Evolutionary conservation across 2,113 vertebrate genomes (phyloP).

Genomic region (Engystomops pustulosus): DNA sequence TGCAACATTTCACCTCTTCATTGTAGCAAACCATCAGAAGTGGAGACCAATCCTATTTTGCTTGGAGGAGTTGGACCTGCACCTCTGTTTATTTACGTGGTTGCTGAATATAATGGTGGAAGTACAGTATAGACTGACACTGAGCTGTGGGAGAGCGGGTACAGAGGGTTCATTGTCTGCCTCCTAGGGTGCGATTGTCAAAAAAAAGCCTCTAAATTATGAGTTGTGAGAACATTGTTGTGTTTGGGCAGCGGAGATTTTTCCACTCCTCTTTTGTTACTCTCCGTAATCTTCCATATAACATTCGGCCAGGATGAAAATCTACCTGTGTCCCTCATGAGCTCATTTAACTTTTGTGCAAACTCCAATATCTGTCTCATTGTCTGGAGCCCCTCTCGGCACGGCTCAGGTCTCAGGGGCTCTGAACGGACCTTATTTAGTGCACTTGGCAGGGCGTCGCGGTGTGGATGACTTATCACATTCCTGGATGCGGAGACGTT

Average conservation of each 20-base stretch:
- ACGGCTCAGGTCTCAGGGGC: conserved; percentile 20
- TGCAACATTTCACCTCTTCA: too few species aligned
- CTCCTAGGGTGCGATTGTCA: background rate
- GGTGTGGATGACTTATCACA: conserved; percentile 40
- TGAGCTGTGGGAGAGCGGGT: background rate
- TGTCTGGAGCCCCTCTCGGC: background rate
- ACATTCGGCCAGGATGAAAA: conserved; percentile 7
- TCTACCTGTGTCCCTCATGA: conserved; percentile 38
- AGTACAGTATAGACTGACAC: background rate
- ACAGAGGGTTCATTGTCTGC: background rate
- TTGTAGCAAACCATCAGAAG: background rate
- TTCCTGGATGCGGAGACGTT: conserved; percentile 20
- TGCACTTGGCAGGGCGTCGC: conserved; percentile 6
- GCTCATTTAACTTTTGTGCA: conserved; percentile 19
- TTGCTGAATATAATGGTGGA: background rate
- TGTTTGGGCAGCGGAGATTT: background rate
- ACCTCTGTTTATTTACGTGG: background rate
- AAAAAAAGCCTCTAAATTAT: background rate
- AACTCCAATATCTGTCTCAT: conserved; percentile 23
- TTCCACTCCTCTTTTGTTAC: background rate
- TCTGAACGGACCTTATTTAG: conserved; percentile 46
- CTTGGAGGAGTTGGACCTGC: background rate
- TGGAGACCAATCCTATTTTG: background rate
- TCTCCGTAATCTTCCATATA: background rate
- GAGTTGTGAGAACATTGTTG: background rate